Percentiles rank a stretch among this genome's conserved stretches.
Evolutionary conservation across 2,888 invertebrate species (phyloP).

Genomic region (Ophion slaviceki): DNA sequence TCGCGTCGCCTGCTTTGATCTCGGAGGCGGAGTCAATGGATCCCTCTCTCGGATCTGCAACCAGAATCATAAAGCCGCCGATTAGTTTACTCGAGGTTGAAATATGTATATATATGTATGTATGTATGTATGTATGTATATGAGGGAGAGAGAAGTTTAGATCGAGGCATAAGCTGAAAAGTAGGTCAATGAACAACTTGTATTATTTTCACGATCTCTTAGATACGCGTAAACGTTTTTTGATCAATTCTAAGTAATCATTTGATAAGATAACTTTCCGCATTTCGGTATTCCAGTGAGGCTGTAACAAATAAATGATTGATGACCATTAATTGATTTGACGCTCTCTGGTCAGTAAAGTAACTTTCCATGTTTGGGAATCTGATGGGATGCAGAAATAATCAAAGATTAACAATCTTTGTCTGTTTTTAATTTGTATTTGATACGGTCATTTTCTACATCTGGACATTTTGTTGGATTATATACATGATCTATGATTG

Average conservation of each 20-base stretch:
- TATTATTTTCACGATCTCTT: neutral
- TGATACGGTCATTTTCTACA: too few relatives aligned
- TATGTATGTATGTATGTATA: neutral
- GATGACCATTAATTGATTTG: too few relatives aligned
- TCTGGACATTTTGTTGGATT: too few relatives aligned
- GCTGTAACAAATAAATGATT: too few relatives aligned
- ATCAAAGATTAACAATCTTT: too few relatives aligned
- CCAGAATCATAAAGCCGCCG: constrained; percentile 41
- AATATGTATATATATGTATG: constrained; percentile 1
- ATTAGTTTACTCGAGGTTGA: constrained; percentile 20
- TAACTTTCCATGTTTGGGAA: too few relatives aligned
- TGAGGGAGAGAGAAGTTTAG: neutral
- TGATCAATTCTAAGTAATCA: neutral
- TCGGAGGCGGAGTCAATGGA: constrained; percentile 58
- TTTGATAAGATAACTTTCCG: too few relatives aligned
- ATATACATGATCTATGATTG: too few relatives aligned
- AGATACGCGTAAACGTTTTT: neutral
- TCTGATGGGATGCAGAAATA: too few relatives aligned
- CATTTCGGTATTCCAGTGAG: too few relatives aligned
- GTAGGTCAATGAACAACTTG: constrained; percentile 26
- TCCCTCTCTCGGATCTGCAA: constrained; percentile 60
- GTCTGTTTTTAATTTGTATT: too few relatives aligned
- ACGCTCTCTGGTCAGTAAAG: too few relatives aligned
- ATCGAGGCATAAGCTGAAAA: neutral
- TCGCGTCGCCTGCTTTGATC: constrained; percentile 57